Evolutionary conservation across 2,888 invertebrate species (phyloP).

Genomic region (Lepas anatifera): DNA sequence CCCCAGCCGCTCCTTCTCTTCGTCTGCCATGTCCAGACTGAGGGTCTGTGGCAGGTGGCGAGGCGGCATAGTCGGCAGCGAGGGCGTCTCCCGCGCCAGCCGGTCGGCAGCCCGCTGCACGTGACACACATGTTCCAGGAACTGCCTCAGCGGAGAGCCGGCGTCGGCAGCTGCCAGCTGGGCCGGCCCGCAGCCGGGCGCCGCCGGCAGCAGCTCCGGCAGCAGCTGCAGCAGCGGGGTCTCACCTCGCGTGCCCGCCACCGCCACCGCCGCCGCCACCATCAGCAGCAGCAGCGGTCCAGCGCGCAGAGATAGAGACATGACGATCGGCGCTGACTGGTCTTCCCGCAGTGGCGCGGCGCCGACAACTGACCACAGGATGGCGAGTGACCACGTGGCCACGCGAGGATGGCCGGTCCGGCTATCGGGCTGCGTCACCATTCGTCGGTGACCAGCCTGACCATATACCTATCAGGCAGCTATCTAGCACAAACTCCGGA

Average conservation of each 20-base stretch:
- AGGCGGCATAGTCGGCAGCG: not conserved
- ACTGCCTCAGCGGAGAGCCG: not conserved
- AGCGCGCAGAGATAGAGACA: too few species aligned
- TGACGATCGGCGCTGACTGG: too few species aligned
- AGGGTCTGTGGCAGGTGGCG: not conserved
- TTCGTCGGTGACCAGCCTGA: too few species aligned
- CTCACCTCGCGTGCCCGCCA: slow-evolving; percentile 66
- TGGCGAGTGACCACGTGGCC: too few species aligned
- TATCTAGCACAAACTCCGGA: too few species aligned
- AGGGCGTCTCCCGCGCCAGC: not conserved
- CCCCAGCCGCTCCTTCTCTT: not conserved
- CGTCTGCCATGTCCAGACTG: not conserved
- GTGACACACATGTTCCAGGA: not conserved
- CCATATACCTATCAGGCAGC: too few species aligned
- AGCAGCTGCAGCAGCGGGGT: slow-evolving; percentile 30
- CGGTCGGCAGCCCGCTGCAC: not conserved
- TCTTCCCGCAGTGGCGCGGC: too few species aligned
- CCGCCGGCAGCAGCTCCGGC: not conserved
- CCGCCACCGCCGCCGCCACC: slow-evolving; percentile 44
- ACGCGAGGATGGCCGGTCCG: too few species aligned
- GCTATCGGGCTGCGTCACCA: too few species aligned
- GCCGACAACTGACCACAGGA: too few species aligned
- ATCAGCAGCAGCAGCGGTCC: too few species aligned
- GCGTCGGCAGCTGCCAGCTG: not conserved
- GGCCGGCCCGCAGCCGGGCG: not conserved